A percentile compares a stretch with the other conserved stretches of the same genome.
Conservation (phyloP, 23 tunicate genomes). For the Aplidium turbinatum region DNA sequence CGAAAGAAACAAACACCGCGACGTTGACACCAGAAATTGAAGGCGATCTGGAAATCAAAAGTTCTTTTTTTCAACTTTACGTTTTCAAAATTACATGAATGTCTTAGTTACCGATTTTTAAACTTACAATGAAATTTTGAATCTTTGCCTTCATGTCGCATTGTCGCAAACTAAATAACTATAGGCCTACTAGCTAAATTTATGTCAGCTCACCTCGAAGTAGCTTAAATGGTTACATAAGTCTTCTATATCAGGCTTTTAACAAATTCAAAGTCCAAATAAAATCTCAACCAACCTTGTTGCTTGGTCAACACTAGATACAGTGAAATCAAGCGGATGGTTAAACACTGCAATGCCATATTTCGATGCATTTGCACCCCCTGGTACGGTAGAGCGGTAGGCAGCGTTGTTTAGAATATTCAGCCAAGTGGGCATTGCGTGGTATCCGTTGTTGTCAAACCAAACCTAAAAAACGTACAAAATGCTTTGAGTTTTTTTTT, state of each 20-base stretch:
- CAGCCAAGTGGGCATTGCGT: conserved; percentile 84
- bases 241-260: too few relatives aligned
- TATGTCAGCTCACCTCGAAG: too few relatives aligned
- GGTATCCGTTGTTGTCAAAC: conserved; percentile 96
- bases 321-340: conserved; percentile 89
- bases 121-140: too few relatives aligned
- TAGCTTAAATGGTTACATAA: too few relatives aligned
- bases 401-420: conserved; percentile 86
- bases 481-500: too few relatives aligned
- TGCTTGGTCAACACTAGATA: conserved; percentile 71
- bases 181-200: too few relatives aligned
- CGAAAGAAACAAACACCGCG: conserved; percentile 80
- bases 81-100: too few relatives aligned
- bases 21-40: conserved; percentile 73
- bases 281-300: conserved; percentile 63
- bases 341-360: conserved; percentile 74
- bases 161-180: too few relatives aligned
- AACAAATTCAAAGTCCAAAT: conserved; percentile 6
- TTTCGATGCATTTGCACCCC: conserved; percentile 43
- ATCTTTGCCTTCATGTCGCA: too few relatives aligned
- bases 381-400: conserved; percentile 54
- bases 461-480: conserved; percentile 74
- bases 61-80: background rate
- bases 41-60: conserved; percentile 46
- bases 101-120: too few relatives aligned